Percentiles rank a stretch among this genome's conserved stretches.
phyloP scores from a whole-genome alignment of 1,140 invertebrate genomes.

The Trichomalopsis sarcophagae region DNA sequence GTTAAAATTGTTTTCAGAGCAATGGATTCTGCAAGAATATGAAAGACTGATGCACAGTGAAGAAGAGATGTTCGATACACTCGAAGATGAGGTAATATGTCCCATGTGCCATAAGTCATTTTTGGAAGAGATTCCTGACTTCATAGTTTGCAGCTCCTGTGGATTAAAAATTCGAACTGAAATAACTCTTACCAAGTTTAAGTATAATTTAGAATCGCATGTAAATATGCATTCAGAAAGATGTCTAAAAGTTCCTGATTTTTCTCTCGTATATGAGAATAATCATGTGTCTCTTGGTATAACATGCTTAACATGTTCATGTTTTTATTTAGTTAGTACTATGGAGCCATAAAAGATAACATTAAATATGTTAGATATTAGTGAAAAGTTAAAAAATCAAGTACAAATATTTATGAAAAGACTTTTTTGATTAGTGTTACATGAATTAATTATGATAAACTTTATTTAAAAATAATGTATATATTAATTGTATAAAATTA shows the following conservation, averaged over 20 bases:
- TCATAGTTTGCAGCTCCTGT: constrained; percentile 60
- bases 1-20: constrained; percentile 59
- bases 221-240: constrained; percentile 58
- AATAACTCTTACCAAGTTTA: constrained; percentile 57
- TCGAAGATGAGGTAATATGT: constrained; percentile 60
- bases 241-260: constrained; percentile 59
- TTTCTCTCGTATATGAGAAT: constrained; percentile 59
- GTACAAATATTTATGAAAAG: constrained; percentile 12
- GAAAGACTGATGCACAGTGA: constrained; percentile 64
- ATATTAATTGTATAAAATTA: constrained; percentile 9
- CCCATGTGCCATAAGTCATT: constrained; percentile 64
- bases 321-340: constrained; percentile 30
- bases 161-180: constrained; percentile 58
- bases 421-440: background rate
- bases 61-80: constrained; percentile 56
- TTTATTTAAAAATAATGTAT: background rate
- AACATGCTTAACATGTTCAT: constrained; percentile 59
- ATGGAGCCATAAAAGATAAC: background rate
- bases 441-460: background rate
- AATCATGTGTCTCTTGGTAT: constrained; percentile 58
- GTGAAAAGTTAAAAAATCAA: background rate
- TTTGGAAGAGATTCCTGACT: constrained; percentile 55
- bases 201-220: constrained; percentile 53
- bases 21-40: constrained; percentile 70
- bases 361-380: background rate